Evolutionary conservation across 2,797 vertebrate genomes (phyloP), one percentile per base, ranked within the genome.

Genomic region (Accipiter fasciatus): DNA sequence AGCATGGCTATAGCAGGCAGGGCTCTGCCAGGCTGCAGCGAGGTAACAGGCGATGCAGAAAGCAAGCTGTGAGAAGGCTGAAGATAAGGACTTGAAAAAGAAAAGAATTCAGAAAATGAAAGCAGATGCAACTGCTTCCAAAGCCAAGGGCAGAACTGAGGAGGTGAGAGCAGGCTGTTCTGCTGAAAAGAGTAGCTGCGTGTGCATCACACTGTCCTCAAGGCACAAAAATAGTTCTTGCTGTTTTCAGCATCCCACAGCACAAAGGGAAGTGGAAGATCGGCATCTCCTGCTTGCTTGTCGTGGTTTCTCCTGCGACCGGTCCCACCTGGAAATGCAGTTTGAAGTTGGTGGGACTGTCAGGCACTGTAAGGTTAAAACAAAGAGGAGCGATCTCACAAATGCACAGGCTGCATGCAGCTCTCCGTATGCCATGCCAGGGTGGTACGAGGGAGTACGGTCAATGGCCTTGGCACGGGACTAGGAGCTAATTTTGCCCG

Each of bases 11-110:
- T 46, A 55, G 39, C 66, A 87, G 84, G 20, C 80, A 69, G 40
- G 49, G 88, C 81, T 96, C 91, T 90, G 66, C 92, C 39, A 11
- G 65, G 89, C 88, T 87, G 82, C 77, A 87, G 70, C 11, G 26
- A 94, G 31, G 57, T 72, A 81, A 66, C 42, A 65, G 64, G 69
- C 77, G 84, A 3, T 52, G 47, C 64, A 65, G 39, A 52, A 65
- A 19, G 40, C 55, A 52, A 76, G 37, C 52, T 2, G 1, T 46
- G 57, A 46, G 59, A 75, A 70, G 46, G 58, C 52, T 57, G 73
- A 72, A 39, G 13, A 16, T 17, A 42, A 54, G 33, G 37, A 49
- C 11, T 65, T 79, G 6, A 17, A 66, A 91, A 85, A 46, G 8
- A 57, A 33, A 81, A 66, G 0, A 64, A 24, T 50, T 77, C 52